Conservation (phyloP, 2,797 vertebrate genomes). For the Cygnus olor region DNA sequence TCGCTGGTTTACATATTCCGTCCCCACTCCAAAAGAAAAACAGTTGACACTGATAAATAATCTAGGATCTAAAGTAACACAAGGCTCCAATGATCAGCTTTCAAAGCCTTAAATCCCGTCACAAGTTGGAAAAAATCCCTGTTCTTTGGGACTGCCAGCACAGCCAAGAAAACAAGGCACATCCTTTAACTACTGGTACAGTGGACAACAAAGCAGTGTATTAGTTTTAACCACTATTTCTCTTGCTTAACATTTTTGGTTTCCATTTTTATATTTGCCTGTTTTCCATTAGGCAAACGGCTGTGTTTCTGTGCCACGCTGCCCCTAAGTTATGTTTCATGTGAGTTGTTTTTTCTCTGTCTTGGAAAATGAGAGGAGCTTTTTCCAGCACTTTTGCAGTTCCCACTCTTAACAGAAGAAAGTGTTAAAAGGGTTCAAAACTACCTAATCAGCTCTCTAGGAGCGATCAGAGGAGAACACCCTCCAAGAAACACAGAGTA, state of each 20-base stretch:
- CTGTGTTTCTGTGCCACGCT: not conserved
- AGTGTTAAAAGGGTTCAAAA: not conserved
- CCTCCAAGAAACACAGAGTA: not conserved
- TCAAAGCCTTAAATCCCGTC: not conserved
- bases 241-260: not conserved
- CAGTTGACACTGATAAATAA: not conserved
- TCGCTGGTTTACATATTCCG: not conserved
- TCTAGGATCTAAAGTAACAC: not conserved
- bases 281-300: not conserved
- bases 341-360: not conserved
- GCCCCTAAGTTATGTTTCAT: not conserved
- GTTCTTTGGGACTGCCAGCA: not conserved
- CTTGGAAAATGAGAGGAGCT: not conserved
- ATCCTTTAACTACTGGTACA: rapidly evolving
- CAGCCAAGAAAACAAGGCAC: not conserved
- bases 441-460: not conserved
- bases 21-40: not conserved
- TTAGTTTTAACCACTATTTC: not conserved
- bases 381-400: not conserved
- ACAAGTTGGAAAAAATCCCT: not conserved
- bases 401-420: not conserved
- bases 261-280: not conserved
- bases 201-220: not conserved
- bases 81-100: not conserved
- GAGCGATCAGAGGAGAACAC: not conserved